Conservation (phyloP, 92 coral and sea anemone genomes). For the Paragorgia papillata region DNA sequence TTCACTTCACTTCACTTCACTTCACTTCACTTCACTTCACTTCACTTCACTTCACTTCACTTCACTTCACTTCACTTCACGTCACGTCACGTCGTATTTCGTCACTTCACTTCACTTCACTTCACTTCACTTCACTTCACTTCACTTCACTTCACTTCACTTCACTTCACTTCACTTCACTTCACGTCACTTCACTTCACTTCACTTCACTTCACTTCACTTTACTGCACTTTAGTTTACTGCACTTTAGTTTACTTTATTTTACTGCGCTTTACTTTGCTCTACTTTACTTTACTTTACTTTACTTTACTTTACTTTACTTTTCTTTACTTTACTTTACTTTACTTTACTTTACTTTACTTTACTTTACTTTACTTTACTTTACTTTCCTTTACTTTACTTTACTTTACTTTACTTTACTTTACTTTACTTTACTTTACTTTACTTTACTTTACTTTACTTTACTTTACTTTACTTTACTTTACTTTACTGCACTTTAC, state of each 20-base stretch:
- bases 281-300: constrained; percentile 17
- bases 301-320: constrained; percentile 3
- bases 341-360: constrained; percentile 19
- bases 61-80: constrained; percentile 11
- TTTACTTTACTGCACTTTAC: neutral
- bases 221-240: neutral
- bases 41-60: neutral
- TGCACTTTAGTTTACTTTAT: too few species aligned
- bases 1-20: constrained; percentile 4
- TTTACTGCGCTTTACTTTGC: neutral
- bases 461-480: neutral
- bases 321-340: constrained; percentile 21
- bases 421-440: constrained; percentile 14
- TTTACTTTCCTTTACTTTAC: constrained; percentile 12
- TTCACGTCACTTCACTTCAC: constrained; percentile 21
- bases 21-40: constrained; percentile 2
- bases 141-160: constrained; percentile 31
- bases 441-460: neutral
- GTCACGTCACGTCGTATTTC: neutral
- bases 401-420: constrained; percentile 19
- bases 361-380: constrained; percentile 8
- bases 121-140: constrained; percentile 11
- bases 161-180: constrained; percentile 37
- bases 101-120: constrained; percentile 4
- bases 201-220: constrained; percentile 3